A percentile compares a stretch with the other conserved stretches of the same genome.
Evolutionary conservation across 1,140 invertebrate species (phyloP).

Genomic region (Diorhabda carinulata): DNA sequence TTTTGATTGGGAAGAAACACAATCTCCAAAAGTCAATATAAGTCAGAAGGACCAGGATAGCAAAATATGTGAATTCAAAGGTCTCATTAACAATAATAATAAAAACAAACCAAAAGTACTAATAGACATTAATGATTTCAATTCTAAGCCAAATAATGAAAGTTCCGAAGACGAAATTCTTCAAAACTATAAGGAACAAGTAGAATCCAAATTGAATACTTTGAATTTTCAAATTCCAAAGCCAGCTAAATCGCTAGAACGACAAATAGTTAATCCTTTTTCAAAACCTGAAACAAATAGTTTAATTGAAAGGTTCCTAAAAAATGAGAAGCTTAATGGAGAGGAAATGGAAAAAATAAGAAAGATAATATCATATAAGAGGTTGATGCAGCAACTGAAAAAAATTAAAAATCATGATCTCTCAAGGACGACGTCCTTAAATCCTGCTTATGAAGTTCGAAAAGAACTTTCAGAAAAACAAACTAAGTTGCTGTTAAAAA

Average conservation of each 20-base stretch:
- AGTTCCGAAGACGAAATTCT: slow-evolving; percentile 26
- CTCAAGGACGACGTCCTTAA: slow-evolving; percentile 4
- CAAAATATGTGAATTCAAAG: slow-evolving; percentile 28
- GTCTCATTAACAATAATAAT: slow-evolving; percentile 25
- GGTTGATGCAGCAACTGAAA: slow-evolving; percentile 31
- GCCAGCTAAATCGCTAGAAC: neutral
- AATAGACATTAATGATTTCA: slow-evolving; percentile 27
- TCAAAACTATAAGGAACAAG: slow-evolving; percentile 36
- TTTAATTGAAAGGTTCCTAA: slow-evolving; percentile 36
- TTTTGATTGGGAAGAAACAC: slow-evolving; percentile 33
- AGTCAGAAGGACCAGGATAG: slow-evolving; percentile 7
- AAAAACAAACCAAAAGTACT: slow-evolving; percentile 22
- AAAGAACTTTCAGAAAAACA: slow-evolving; percentile 22
- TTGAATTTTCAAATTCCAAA: slow-evolving; percentile 38
- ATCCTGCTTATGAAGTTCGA: slow-evolving; percentile 24
- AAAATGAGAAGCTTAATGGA: slow-evolving; percentile 30
- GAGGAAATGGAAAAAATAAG: slow-evolving; percentile 37
- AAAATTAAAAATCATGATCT: slow-evolving; percentile 19
- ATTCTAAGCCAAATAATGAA: slow-evolving; percentile 19
- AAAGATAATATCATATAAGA: slow-evolving; percentile 38
- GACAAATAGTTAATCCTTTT: slow-evolving; percentile 6
- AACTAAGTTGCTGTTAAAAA: slow-evolving; percentile 33
- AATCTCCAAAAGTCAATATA: slow-evolving; percentile 21
- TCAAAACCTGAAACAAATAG: slow-evolving; percentile 21
- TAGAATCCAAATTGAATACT: slow-evolving; percentile 36